phyloP scores from a whole-genome alignment of 2,113 vertebrate genomes.

The Fregetta grallaria region DNA sequence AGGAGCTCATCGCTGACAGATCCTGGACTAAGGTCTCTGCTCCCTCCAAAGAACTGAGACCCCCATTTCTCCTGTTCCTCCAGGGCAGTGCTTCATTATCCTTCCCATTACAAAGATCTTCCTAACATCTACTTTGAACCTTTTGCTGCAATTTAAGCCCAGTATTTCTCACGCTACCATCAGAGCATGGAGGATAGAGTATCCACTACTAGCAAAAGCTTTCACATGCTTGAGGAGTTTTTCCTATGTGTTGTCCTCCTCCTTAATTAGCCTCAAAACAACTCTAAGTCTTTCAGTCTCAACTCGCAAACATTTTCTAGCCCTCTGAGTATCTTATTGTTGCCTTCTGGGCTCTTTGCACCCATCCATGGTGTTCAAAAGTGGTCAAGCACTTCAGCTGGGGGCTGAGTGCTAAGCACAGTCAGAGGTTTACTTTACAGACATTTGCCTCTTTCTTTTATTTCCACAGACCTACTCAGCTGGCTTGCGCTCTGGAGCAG shows the following conservation, averaged over 20 bases:
- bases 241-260: background rate
- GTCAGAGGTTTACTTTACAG: background rate
- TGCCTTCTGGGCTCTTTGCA: background rate
- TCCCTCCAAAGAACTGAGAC: background rate
- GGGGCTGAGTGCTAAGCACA: rapidly evolving
- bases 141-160: background rate
- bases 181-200: background rate
- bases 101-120: background rate
- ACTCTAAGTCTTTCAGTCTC: background rate
- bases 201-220: background rate
- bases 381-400: background rate
- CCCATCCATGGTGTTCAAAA: rapidly evolving
- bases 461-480: background rate
- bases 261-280: background rate
- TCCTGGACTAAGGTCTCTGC: background rate
- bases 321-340: rapidly evolving
- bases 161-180: background rate
- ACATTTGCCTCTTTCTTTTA: background rate
- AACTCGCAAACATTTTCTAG: background rate
- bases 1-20: background rate
- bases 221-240: background rate
- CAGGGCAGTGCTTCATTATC: background rate
- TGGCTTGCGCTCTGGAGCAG: background rate
- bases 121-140: background rate
- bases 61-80: background rate